These are phyloP conservation scores for Coturnix japonica DNA, from an alignment of 2,113 vertebrate genomes.

Conservation along the genomic window DNA sequence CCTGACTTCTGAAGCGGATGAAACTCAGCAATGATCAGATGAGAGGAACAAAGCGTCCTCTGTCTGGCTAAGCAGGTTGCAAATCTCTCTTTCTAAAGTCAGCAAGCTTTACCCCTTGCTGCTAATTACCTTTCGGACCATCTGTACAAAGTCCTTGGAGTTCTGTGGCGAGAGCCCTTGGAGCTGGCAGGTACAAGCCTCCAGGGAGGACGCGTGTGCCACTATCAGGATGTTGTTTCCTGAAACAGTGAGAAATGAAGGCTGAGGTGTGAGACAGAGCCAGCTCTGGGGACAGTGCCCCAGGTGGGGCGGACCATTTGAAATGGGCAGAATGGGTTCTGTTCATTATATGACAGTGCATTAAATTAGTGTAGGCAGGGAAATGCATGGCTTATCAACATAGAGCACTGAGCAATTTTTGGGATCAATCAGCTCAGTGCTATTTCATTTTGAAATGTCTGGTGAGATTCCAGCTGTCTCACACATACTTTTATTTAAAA, in stretches of 20 bases:
- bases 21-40: accelerated
- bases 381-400: not conserved
- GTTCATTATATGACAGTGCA: accelerated
- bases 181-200: constrained; percentile 97
- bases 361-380: accelerated
- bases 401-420: not conserved
- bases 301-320: not conserved
- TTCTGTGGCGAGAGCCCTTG: constrained; percentile 94
- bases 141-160: constrained; percentile 98
- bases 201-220: constrained; percentile 96
- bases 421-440: not conserved
- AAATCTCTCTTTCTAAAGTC: not conserved
- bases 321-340: accelerated
- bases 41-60: not conserved
- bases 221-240: constrained; percentile 96
- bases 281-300: not conserved
- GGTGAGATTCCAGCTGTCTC: not conserved
- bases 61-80: not conserved
- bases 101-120: not conserved
- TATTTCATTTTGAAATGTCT: not conserved
- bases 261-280: not conserved
- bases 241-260: not conserved
- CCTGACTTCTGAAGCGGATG: accelerated
- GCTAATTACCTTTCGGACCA: constrained; percentile 92
- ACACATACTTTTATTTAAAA: not conserved